A percentile compares a stretch with the other conserved stretches of the same genome.
These are phyloP conservation scores for Gadus macrocephalus DNA, from an alignment of 2,113 vertebrate species.

Conservation along the genomic window DNA sequence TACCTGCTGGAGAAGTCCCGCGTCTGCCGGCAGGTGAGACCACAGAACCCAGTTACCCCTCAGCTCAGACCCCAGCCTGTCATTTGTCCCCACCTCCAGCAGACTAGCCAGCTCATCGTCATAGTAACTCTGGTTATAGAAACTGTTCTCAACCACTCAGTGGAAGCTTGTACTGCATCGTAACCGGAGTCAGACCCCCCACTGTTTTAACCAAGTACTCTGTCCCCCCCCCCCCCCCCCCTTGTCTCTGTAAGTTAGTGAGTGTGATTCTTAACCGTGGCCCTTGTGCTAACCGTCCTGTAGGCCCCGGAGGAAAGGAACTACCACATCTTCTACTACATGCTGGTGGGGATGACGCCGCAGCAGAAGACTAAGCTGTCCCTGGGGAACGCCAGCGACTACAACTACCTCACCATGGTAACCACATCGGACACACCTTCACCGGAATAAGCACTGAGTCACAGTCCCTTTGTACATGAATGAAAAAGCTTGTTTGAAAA, in stretches of 20 bases:
- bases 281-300: not conserved
- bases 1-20: slow-evolving; percentile 96
- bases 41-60: not conserved
- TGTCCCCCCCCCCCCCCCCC: too few relatives aligned
- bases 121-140: too few relatives aligned
- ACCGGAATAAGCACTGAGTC: not conserved
- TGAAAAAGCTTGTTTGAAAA: not conserved
- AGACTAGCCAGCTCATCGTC: too few relatives aligned
- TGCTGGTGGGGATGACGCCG: slow-evolving; percentile 87
- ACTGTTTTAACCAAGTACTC: too few relatives aligned
- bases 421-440: not conserved
- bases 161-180: too few relatives aligned
- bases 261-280: not conserved
- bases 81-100: too few relatives aligned
- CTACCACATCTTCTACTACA: slow-evolving; percentile 96
- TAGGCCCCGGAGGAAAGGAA: slow-evolving; percentile 91
- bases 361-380: slow-evolving; percentile 89
- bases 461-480: not conserved
- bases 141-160: too few relatives aligned
- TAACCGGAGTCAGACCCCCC: too few relatives aligned
- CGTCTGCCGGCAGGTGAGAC: slow-evolving; percentile 90
- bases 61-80: not conserved
- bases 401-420: slow-evolving; percentile 87
- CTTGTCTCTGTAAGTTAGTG: not conserved
- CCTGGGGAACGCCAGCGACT: slow-evolving; percentile 81